Percentiles rank a stretch among this genome's conserved stretches.
phyloP scores from a whole-genome alignment of 2,888 invertebrate genomes.

The Microctonus aethiopoides region DNA sequence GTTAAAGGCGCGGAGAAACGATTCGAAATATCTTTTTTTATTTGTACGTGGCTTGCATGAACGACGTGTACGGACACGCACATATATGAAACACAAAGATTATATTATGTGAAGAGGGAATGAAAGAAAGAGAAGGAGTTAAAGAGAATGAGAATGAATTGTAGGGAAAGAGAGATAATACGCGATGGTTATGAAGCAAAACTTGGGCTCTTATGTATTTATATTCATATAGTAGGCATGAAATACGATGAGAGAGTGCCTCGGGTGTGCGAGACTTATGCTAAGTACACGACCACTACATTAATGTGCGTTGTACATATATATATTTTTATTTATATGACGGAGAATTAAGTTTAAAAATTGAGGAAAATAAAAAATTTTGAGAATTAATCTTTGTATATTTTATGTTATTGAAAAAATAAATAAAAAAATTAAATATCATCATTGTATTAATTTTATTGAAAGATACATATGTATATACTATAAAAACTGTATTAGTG shows the following conservation, averaged over 20 bases:
- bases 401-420: background rate
- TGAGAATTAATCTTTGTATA: background rate
- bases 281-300: conserved; percentile 59
- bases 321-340: conserved; percentile 38
- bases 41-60: background rate
- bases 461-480: too few relatives aligned
- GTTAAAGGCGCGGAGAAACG: background rate
- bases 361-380: too few relatives aligned
- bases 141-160: conserved; percentile 1
- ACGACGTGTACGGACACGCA: background rate
- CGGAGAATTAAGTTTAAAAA: conserved; percentile 16
- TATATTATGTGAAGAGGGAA: conserved; percentile 11
- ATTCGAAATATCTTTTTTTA: background rate
- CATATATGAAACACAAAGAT: background rate
- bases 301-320: conserved; percentile 33
- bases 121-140: conserved; percentile 15
- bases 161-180: conserved; percentile 9
- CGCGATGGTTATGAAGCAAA: conserved; percentile 23
- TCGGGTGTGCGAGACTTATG: conserved; percentile 64
- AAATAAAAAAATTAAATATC: background rate
- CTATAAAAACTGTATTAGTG: too few relatives aligned
- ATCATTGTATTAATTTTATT: background rate
- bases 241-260: conserved; percentile 66
- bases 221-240: conserved; percentile 50
- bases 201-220: conserved; percentile 3